Evolutionary conservation across 2,888 invertebrate genomes (phyloP).

Genomic region (Trisateles emortualis): DNA sequence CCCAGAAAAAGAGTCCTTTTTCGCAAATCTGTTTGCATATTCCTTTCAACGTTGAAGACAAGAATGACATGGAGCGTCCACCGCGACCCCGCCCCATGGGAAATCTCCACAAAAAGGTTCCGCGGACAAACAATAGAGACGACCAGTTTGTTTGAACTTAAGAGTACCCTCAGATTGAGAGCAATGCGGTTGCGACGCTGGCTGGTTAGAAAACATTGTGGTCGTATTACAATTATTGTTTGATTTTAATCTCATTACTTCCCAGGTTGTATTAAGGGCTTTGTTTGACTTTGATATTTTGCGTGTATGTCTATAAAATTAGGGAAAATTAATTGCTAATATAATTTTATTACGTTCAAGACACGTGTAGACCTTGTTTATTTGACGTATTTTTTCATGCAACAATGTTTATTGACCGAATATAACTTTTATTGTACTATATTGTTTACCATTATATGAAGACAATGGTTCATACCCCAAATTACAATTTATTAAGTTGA

Average conservation of each 20-base stretch:
- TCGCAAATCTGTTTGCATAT: conserved; percentile 75
- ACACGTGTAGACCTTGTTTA: too few species aligned
- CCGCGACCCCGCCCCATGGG: conserved; percentile 65
- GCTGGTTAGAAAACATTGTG: conserved; percentile 33
- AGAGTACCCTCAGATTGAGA: conserved; percentile 40
- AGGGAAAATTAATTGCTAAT: neutral
- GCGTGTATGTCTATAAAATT: neutral
- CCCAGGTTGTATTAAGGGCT: conserved; percentile 12
- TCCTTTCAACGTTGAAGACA: conserved; percentile 64
- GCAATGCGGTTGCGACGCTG: neutral
- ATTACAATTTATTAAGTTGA: too few species aligned
- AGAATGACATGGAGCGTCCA: conserved; percentile 69
- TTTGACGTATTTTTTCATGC: too few species aligned
- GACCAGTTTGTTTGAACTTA: conserved; percentile 64
- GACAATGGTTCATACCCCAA: too few species aligned
- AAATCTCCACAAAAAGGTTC: conserved; percentile 82
- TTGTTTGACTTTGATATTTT: neutral
- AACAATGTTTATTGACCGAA: too few species aligned
- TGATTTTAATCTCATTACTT: conserved; percentile 43
- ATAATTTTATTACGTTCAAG: too few species aligned
- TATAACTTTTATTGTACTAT: too few species aligned
- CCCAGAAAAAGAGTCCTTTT: conserved; percentile 52
- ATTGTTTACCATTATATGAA: too few species aligned
- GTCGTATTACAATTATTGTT: conserved; percentile 27
- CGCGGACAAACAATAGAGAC: conserved; percentile 71